Evolutionary conservation across 2,113 vertebrate genomes (phyloP), one percentile per base, ranked within the genome.

Genomic region (Mustelus asterias): DNA sequence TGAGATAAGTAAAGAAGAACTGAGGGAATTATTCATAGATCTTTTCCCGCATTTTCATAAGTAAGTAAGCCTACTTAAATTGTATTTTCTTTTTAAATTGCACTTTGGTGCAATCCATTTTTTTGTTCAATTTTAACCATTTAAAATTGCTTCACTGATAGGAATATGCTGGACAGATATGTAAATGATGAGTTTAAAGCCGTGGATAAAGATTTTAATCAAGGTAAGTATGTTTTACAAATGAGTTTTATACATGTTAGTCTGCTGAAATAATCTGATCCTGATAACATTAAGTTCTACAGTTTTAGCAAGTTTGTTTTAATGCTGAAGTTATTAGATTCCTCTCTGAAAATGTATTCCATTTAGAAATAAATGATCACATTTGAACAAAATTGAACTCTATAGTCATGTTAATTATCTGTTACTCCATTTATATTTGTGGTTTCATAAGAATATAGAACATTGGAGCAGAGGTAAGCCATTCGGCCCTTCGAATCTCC

Each of bases 101-200:
- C 37, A 22, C 33, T 92, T 78, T 96, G n/a, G 0, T 95, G 20
- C 6, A 95, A 89, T 41, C 33, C 37, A 63, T 94, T 4, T 90
- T 70, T 96, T 89, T 90, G 72, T 76, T n/a, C 26, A 20, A 44
- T 44, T 95, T 69, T 93, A 93, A 93, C 37, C 33, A 37, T 93
- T 37, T 22, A n/a, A 93, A 93, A 26, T 96, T 65, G 96, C 88
- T 95, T 37, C 29, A n/a, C 60, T 13, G 93, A 70, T 95, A 98
- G 98, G 97, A 97, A 96, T 94, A 96, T 98, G 97, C 95, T 98
- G 96, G 98, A 98, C 65, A 96, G 67, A 26, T 98, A 97, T 33
- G 2, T 98, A 72, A 96, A n/a, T 13, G 98, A 98, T 16, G 98
- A 98, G 95, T 96, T 98, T 4, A 33, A 85, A 96, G 96, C 96